phyloP scores from a whole-genome alignment of 2,888 invertebrate species.

The Steinernema carpocapsae region DNA sequence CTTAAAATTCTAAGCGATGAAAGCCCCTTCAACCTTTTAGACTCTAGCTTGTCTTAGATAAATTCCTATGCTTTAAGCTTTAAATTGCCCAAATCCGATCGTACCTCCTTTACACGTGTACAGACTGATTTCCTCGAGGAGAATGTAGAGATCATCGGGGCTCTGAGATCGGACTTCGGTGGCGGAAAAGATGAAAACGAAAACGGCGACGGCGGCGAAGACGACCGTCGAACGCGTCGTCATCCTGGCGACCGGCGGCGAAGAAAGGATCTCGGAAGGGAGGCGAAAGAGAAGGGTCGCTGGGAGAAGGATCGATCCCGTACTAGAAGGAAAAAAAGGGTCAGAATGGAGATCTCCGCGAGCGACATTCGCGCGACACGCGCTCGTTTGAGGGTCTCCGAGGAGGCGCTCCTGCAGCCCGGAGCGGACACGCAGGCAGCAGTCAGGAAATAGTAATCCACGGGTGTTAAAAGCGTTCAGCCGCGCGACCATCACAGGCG shows the following conservation, averaged over 20 bases:
- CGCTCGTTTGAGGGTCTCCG: background rate
- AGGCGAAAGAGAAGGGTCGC: background rate
- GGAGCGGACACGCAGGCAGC: background rate
- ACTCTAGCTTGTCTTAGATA: too few relatives aligned
- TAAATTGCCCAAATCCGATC: too few relatives aligned
- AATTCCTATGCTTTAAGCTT: too few relatives aligned
- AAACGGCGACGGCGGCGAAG: conserved; percentile 26
- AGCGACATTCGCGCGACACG: conserved; percentile 21
- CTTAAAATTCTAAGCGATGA: too few relatives aligned
- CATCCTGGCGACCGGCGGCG: conserved; percentile 3
- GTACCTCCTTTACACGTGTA: conserved; percentile 65
- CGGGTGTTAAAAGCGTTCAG: conserved; percentile 31
- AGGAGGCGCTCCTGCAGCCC: background rate
- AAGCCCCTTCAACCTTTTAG: too few relatives aligned
- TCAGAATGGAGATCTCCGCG: conserved; percentile 15
- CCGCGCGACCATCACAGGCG: conserved; percentile 15
- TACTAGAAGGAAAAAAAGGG: conserved; percentile 10
- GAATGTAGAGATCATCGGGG: conserved; percentile 62
- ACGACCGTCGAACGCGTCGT: background rate
- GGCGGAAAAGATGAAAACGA: background rate
- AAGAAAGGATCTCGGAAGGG: conserved; percentile 9
- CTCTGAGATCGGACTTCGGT: conserved; percentile 23
- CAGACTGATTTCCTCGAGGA: conserved; percentile 65
- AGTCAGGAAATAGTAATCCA: conserved; percentile 9
- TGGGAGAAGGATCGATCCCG: background rate